Base-by-base conservation (phyloP, 1,140 invertebrate genomes). In the Holcopasites calliopsidis region DNA sequence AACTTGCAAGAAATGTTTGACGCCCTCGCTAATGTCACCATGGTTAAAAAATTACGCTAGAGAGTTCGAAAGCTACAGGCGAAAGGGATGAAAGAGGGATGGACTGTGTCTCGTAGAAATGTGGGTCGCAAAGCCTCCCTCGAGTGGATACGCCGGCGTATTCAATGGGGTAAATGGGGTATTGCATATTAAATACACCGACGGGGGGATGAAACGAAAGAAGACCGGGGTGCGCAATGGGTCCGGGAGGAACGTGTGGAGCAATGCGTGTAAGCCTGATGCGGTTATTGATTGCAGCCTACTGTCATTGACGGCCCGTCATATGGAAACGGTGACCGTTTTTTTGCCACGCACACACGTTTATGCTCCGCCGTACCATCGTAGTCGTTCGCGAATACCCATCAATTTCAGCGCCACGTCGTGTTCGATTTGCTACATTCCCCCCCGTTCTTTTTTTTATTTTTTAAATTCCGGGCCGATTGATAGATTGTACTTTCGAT, bases 231-330 rank as follows among this genome's bases (percentile, higher is more conserved):
- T 33, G 54, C 52, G 38, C 44, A 78, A 78, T 77, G 65, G 66
- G 72, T 79, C 58, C 76, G 78, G 76, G 64, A 58, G 80, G 21
- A 73, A 52, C 76, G 76, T 76, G 77, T 64, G 68, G 72, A 78
- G 79, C 82, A 87, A 86, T 87, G 83, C 81, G 86, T 85, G 85
- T 86, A 85, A 87, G 80, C 84, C 70, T 78, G 84, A 89, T 89
- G 88, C 85, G 88, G 87, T 89, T 89, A 89, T 89, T 89, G 88
- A 89, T 89, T 89, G 83, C 85, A 44, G 75, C 73, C 77, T 69
- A 88, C 88, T 89, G 89, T 89, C 87, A 88, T 89, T 88, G 88
- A 88, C 87, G 85, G 82, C 72, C 79, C 84, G 84, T 87, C 86
- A 86, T 80, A 82, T 86, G 79, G 79, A 80, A 86, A 78, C 71